Base-by-base conservation (phyloP, 2,888 invertebrate species). In the Apantesis nais region DNA sequence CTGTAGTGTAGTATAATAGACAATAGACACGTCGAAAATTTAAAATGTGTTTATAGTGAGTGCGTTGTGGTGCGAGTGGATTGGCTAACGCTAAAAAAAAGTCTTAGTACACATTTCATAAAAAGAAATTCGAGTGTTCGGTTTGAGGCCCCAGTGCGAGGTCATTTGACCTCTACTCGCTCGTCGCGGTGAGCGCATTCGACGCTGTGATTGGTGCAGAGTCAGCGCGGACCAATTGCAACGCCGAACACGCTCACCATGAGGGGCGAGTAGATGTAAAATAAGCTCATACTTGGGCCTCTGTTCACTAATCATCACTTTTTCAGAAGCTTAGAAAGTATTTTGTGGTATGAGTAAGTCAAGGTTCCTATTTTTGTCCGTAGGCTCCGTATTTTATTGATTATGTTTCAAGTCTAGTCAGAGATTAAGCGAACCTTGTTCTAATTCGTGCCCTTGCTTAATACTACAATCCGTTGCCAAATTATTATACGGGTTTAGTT, bases 401-500 rank as follows among this genome's bases (percentile, higher is more conserved):
- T 29, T 63, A 41, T 22, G 41, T 29, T 62, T 41, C 22, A 44
- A 63, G 44, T 63, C 39, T 44, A 63, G 41, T 31, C 63, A 22
- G 29, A 63, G 44, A 63, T 63, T 63, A 44, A 41, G 1, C 29
- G 63, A 29, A 9, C 1, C 25, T 62, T 63, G 19, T 29, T 41
- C 29, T 41, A 41, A 63, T 29, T 19, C 25, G 63, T 44, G 29
- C 29, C 41, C 63, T 63, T 44, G 41, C 41, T 25, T 44, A 63
- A 31, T 1, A 19, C 19, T 63, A 63, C 12, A 16, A 39, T 25
- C 25, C 39, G 25, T 62, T 5, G 14, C 25, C 14, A 29, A 58
- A 29, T 44, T 44, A 58, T 16, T 16, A 22, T 48, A 48, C 22
- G 48, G 48, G 48, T 22, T 52, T 48, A 48, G 48, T 22, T 22